Conservation (phyloP, 2,797 vertebrate genomes). For the Cottoperca gobio region DNA sequence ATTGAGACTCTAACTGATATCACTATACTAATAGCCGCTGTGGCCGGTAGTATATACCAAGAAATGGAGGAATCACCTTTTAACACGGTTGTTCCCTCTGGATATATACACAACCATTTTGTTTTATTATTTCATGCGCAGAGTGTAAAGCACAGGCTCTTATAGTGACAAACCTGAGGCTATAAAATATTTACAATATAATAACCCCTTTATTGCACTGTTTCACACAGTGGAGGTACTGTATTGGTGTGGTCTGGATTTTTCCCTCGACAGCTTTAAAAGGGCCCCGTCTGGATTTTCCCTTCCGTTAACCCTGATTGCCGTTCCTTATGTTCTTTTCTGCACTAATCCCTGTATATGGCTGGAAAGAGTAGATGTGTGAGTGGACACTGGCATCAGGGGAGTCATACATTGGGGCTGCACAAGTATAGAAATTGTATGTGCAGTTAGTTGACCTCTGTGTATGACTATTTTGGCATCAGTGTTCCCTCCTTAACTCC, state of each 20-base stretch:
- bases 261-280: constrained; percentile 1
- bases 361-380: constrained; percentile 13
- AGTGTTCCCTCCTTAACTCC: constrained; percentile 25
- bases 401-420: constrained; percentile 14
- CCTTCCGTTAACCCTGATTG: constrained; percentile 41
- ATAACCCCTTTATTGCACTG: constrained; percentile 60
- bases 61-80: constrained; percentile 44
- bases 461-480: constrained; percentile 7
- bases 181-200: constrained; percentile 72
- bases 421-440: neutral
- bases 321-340: constrained; percentile 15
- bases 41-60: constrained; percentile 40
- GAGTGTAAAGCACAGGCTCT: constrained; percentile 46
- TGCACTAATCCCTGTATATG: constrained; percentile 38
- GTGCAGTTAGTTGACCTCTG: constrained; percentile 19
- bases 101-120: constrained; percentile 37
- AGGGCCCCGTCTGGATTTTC: constrained; percentile 13
- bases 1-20: constrained; percentile 3
- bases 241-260: constrained; percentile 37
- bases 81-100: constrained; percentile 40
- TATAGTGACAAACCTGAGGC: constrained; percentile 49
- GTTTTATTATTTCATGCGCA: constrained; percentile 56
- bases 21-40: constrained; percentile 38
- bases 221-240: constrained; percentile 34
- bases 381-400: constrained; percentile 18